These are phyloP conservation scores for Drosophila rufa DNA, from an alignment of 1,140 invertebrate species.

Conservation along the genomic window DNA sequence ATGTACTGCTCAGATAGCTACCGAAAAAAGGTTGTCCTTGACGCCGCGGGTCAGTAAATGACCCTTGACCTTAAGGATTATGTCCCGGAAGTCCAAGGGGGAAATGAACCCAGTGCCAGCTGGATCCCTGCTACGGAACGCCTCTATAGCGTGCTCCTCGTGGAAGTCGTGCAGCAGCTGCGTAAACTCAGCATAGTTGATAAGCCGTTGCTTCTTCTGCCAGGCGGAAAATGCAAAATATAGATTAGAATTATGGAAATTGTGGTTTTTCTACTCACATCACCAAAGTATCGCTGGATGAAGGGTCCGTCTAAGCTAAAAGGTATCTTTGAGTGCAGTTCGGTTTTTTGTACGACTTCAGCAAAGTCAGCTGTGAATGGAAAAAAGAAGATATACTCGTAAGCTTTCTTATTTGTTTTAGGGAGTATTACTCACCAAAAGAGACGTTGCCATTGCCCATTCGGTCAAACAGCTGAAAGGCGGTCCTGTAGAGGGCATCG, in stretches of 20 bases:
- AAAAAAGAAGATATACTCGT: no score
- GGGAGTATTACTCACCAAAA: conserved; percentile 89
- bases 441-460: conserved; percentile 98
- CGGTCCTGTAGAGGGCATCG: conserved; percentile 98
- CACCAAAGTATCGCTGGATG: conserved; percentile 98
- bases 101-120: conserved; percentile 96
- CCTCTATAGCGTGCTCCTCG: conserved; percentile 99
- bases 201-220: conserved; percentile 93
- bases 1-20: conserved; percentile 85
- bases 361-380: conserved; percentile 94
- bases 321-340: conserved; percentile 95
- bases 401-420: no score
- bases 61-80: conserved; percentile 97
- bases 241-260: not conserved
- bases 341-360: conserved; percentile 97
- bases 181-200: conserved; percentile 98
- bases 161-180: conserved; percentile 99
- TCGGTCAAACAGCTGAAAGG: conserved; percentile 99
- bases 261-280: conserved; percentile 76
- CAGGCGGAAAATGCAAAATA: not conserved
- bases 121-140: conserved; percentile 96
- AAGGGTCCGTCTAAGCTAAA: conserved; percentile 99
- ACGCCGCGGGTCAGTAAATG: conserved; percentile 98
- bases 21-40: conserved; percentile 95
- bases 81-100: conserved; percentile 96